Base-by-base conservation (phyloP, 2,888 invertebrate species). In the Drosophila austrosaltans region DNA sequence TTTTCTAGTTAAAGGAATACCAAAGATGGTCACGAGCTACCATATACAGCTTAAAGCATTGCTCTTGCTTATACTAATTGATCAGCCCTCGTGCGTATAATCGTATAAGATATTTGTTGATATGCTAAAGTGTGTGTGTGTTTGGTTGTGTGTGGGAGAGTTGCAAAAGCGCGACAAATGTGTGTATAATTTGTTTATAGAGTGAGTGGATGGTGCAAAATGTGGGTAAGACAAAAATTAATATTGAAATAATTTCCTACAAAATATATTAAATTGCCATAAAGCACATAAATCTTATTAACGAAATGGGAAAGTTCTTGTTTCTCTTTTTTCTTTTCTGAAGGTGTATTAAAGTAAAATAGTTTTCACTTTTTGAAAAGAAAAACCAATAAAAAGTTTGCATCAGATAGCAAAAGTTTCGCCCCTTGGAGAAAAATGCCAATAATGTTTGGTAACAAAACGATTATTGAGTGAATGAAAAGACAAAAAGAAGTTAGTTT, bases 151-250 rank as follows among this genome's bases (percentile, higher is more conserved):
- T 36, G 22, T 56, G 48, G 28, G 32, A 60, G 56, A 60, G 53
- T 63, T 57, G 61, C 67, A 69, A 66, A 74, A 78, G 82, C 82
- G 85, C 78, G 79, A 82, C 82, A 85, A 82, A 82, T 82, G 81
- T 73, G 78, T 64, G 69, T 60, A 84, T 74, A 81, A 84, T 82
- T 72, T 66, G 54, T 44, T 42, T n/a, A 48, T 48, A 48, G 22
- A 25, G 39, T 10, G 12, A 12, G 42, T n/a, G 7, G 28, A 16
- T n/a, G n/a, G n/a, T 10, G 3, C 22, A 70, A 62, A 59, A 30
- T 63, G 59, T 40, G 36, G 36, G 8, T 8, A 40, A 20, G 28
- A n/a, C 42, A n/a, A 44, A 65, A 54, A 63, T 66, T 58, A 32
- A 64, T 69, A 78, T 69, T 59, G 60, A 66, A 79, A 69, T 78